A percentile compares a stretch with the other conserved stretches of the same genome.
Evolutionary conservation across 2,797 vertebrate genomes (phyloP).

Genomic region (Heliangelus exortis): DNA sequence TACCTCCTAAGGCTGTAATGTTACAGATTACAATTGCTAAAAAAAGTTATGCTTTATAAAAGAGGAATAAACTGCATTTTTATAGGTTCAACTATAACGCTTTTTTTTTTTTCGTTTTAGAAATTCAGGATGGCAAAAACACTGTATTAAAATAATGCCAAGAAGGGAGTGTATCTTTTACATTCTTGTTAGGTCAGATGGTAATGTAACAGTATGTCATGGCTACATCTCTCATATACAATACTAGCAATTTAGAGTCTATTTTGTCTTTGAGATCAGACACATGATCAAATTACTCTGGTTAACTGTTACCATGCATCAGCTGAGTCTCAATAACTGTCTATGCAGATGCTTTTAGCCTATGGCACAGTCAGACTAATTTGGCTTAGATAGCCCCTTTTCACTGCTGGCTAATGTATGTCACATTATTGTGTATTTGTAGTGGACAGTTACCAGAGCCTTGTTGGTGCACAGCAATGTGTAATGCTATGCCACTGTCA

Average conservation of each 20-base stretch:
- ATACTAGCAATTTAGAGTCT: constrained; percentile 65
- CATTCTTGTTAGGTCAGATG: constrained; percentile 55
- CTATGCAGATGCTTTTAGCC: constrained; percentile 50
- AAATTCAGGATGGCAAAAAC: constrained; percentile 66
- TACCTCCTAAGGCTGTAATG: constrained; percentile 81
- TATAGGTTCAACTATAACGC: constrained; percentile 42
- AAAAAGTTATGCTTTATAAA: constrained; percentile 69
- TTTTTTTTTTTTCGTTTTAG: constrained; percentile 4
- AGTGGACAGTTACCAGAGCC: constrained; percentile 31
- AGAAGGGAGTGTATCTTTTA: constrained; percentile 31
- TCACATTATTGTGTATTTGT: constrained; percentile 26
- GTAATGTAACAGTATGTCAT: constrained; percentile 56
- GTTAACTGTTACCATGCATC: constrained; percentile 45
- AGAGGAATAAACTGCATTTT: constrained; percentile 60
- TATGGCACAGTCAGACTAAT: constrained; percentile 43
- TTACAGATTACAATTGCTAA: constrained; percentile 76
- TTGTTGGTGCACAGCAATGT: background rate
- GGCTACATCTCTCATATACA: constrained; percentile 14
- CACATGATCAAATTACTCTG: constrained; percentile 56
- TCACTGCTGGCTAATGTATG: constrained; percentile 48
- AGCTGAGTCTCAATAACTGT: constrained; percentile 26
- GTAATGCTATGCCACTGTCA: background rate
- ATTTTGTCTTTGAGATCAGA: constrained; percentile 60
- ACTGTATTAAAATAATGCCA: constrained; percentile 43
- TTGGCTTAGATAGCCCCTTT: constrained; percentile 53